Base-by-base conservation (phyloP, 2,888 invertebrate species). In the Scaptomyza tumidula region DNA sequence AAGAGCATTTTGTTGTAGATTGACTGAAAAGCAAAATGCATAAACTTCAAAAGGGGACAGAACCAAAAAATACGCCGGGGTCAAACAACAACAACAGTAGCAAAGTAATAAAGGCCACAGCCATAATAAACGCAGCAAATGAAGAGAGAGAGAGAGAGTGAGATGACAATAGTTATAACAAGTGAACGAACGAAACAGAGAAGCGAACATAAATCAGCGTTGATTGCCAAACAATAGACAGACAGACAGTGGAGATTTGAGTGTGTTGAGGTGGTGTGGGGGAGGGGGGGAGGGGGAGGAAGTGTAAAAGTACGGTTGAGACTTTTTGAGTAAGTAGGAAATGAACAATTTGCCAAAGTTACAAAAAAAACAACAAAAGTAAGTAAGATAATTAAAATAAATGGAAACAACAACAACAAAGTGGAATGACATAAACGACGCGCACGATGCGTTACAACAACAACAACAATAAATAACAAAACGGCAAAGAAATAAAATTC, bases 301-400 rank as follows among this genome's bases (percentile, higher is more conserved):
- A 41, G 41, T 41, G 41, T 16, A 10, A 16, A 41, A 16, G 16
- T 41, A 10, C 16, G 41, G 41, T n/a, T 6, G 16, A 0, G 19
- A 9, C 37, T 46, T 45, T 48, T 33, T 39, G 13, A 16, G 16
- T 73, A 84, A 88, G 74, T 69, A 84, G 88, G 89, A 89, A 89
- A 80, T 87, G 68, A 80, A 66, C 82, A 89, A 89, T 88, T 88
- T 88, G 86, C 67, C 89, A 78, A 78, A 75, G 80, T 75, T 85
- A 89, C 80, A 6, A 33, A 33, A 33, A 33, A 10, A 33, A 0
- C 1, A 33, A 6, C 1, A 6, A 29, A 29, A 29, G 6, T 6
- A 29, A 31, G 2, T 4, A 27, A 33, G 33, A 88, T 76, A 86
- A 89, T 86, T 86, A 85, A 86, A 81, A 78, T 72, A 76, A 86